Conservation (phyloP, 2,113 vertebrate species). For the Neotoma lepida region DNA sequence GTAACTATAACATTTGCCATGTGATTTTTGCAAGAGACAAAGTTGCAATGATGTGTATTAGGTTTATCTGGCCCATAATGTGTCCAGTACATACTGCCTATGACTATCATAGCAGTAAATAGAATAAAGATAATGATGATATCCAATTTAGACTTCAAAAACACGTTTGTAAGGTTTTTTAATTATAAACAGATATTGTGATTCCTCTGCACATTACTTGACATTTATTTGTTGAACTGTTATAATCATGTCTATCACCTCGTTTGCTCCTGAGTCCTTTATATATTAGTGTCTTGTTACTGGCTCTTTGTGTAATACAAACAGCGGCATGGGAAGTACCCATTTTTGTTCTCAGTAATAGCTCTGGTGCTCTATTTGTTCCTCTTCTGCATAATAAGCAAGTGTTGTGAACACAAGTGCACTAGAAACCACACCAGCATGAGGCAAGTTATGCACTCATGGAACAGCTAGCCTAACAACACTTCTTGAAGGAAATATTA, state of each 20-base stretch:
- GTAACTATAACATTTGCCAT: neutral
- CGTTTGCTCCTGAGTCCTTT: neutral
- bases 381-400: conserved; percentile 5
- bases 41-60: neutral
- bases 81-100: neutral
- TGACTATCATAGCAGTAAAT: neutral
- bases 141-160: neutral
- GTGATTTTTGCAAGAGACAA: neutral
- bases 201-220: neutral
- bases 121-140: neutral
- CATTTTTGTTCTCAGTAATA: neutral
- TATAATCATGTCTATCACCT: neutral
- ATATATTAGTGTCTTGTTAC: neutral
- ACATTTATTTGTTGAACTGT: neutral
- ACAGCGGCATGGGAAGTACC: neutral
- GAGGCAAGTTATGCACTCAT: neutral
- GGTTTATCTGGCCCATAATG: neutral
- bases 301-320: neutral
- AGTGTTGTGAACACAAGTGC: neutral
- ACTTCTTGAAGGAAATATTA: neutral
- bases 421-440: neutral
- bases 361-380: neutral
- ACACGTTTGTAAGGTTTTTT: neutral
- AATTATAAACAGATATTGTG: neutral
- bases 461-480: neutral